phyloP scores from a whole-genome alignment of 2,797 vertebrate genomes.

The Anguilla pacifica region DNA sequence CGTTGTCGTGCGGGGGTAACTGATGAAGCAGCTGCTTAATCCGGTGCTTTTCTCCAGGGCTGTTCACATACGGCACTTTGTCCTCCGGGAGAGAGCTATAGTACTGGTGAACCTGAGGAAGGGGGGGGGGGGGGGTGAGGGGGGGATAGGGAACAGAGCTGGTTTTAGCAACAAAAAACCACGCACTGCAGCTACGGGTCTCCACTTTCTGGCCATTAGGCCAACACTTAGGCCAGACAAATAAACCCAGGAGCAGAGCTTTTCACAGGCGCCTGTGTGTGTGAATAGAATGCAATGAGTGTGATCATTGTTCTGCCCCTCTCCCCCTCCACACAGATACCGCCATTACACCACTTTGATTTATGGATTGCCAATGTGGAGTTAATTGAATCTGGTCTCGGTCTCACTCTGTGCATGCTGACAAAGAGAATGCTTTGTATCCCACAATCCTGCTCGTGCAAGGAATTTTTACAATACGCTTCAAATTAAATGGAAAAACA shows the following conservation, averaged over 20 bases:
- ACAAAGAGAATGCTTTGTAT: conserved; percentile 58
- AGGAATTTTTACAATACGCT: not conserved
- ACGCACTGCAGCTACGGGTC: conserved; percentile 2
- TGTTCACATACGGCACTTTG: conserved; percentile 98
- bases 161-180: conserved; percentile 6
- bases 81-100: conserved; percentile 98
- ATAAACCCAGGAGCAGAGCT: not conserved
- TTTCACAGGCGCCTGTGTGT: not conserved
- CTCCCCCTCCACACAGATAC: conserved; percentile 20
- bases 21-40: conserved; percentile 98
- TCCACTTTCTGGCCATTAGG: not conserved
- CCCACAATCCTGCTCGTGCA: not conserved
- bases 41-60: conserved; percentile 93
- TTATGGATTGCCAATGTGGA: conserved; percentile 63
- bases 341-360: conserved; percentile 61
- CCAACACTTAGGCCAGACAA: conserved; percentile 6
- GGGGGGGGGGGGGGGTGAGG: no score
- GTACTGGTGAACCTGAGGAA: conserved; percentile 92
- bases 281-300: not conserved
- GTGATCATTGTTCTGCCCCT: conserved; percentile 25
- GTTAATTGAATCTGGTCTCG: conserved; percentile 68
- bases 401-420: conserved; percentile 54
- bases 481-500: conserved; percentile 1
- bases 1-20: conserved; percentile 97
- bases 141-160: conserved; percentile 11